Evolutionary conservation across 2,888 invertebrate species (phyloP).

Genomic region (Pandemis cinnamomeana): DNA sequence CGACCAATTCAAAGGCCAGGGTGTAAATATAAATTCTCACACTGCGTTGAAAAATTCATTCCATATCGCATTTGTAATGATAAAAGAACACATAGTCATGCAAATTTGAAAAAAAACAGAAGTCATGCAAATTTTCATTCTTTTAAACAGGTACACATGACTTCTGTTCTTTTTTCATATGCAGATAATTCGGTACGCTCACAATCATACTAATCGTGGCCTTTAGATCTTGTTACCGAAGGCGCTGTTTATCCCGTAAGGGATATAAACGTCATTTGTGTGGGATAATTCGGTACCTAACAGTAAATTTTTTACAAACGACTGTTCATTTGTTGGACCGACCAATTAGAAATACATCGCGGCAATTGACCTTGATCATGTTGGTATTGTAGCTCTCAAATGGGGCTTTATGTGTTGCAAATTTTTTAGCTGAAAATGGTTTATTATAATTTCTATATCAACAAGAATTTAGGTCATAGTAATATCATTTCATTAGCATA

Average conservation of each 20-base stretch:
- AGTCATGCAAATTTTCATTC: neutral
- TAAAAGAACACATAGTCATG: neutral
- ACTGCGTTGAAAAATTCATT: too few relatives aligned
- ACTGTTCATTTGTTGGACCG: neutral
- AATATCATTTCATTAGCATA: conserved; percentile 18
- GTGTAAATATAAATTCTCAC: neutral
- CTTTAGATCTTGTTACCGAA: too few relatives aligned
- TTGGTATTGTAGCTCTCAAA: neutral
- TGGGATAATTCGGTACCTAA: neutral
- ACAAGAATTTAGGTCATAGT: conserved; percentile 10
- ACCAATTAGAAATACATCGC: neutral
- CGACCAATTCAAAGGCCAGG: too few relatives aligned
- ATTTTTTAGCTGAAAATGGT: neutral
- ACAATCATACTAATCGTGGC: too few relatives aligned
- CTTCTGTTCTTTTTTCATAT: neutral
- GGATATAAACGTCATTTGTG: too few relatives aligned
- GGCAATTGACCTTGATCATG: neutral
- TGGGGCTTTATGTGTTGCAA: conserved; percentile 14
- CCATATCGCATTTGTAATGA: neutral
- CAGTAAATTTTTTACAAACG: neutral
- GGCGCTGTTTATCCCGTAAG: too few relatives aligned
- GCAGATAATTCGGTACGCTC: neutral
- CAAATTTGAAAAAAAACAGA: too few relatives aligned
- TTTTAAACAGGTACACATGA: neutral
- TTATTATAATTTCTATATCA: neutral